Evolutionary conservation across 2,888 invertebrate species (phyloP), one percentile per base, ranked within the genome.

Genomic region (Anthophora plumipes): DNA sequence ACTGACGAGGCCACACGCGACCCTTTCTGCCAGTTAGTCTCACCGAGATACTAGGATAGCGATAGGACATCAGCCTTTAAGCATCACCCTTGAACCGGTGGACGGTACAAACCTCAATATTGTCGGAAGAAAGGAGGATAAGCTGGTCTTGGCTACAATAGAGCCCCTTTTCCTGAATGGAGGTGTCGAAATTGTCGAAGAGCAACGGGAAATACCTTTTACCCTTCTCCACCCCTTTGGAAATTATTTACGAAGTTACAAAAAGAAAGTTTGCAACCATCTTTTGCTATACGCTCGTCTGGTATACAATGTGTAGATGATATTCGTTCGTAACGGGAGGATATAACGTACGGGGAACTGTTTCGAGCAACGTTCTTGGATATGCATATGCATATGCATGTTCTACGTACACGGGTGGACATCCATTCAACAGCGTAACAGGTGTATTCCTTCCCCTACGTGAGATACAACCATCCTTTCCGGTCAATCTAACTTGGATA

Each of bases 71-170:
- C 70, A 68, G 73, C 80, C 82, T 74, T 67, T 80, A 75, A 83
- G 64, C 72, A 77, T 76, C 79, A 83, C 72, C 77, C 83, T 85
- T 85, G 83, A 83, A 86, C 71, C 77, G 72, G 41, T 52, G 72
- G 75, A 77, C 80, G 75, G 80, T 86, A 85, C 83, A 73, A 79
- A 64, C 71, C 79, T 69, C 86, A 80, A 83, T 86, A 84, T 80
- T 77, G 85, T 73, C 73, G 68, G 71, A 52, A 68, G 78, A 83
- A 85, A 77, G 63, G 52, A 54, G 81, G 73, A 81, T 77, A 77
- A 81, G 69, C 73, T 59, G 59, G 50, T 70, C 14, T 41, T 39
- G 31, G 59, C 50, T 39, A 57, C 69, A 63, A 79, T 61, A 68
- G 60, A 14, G 17, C 69, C 46, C 41, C n/a, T n/a, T n/a, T 39